phyloP scores from a whole-genome alignment of 2,113 vertebrate genomes.

The Apaloderma vittatum region DNA sequence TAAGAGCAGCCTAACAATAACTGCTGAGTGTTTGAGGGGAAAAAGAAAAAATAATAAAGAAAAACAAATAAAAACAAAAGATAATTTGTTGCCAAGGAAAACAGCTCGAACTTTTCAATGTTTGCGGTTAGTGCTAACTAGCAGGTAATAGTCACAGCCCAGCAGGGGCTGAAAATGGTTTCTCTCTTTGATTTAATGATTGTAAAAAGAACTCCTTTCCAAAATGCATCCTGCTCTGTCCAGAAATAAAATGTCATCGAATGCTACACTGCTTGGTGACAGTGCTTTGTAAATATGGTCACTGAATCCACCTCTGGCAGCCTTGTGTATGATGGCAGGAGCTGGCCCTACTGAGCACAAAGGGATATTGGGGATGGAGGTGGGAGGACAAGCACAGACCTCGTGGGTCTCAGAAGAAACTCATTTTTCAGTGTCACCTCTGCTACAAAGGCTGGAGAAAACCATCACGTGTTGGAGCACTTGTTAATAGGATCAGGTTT shows the following conservation, averaged over 20 bases:
- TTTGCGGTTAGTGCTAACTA: neutral
- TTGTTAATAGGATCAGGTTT: neutral
- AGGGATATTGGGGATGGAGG: neutral
- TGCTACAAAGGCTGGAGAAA: neutral
- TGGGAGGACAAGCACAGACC: rapidly evolving
- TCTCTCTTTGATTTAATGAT: neutral
- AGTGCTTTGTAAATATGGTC: rapidly evolving
- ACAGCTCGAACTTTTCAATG: neutral
- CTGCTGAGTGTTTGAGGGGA: neutral
- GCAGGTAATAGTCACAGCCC: neutral
- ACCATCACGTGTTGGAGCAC: rapidly evolving
- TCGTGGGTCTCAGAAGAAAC: neutral
- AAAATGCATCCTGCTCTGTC: neutral
- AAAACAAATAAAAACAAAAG: rapidly evolving
- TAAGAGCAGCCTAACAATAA: neutral
- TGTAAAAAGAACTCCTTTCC: neutral
- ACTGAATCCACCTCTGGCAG: neutral
- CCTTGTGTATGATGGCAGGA: rapidly evolving
- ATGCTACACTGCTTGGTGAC: neutral
- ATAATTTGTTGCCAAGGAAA: neutral
- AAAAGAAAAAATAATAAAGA: too few species aligned
- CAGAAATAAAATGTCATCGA: neutral
- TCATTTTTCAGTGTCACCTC: neutral
- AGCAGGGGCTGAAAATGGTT: neutral
- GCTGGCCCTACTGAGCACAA: rapidly evolving